Conservation (phyloP, 1,140 invertebrate species). For the Laupala kohalensis region DNA sequence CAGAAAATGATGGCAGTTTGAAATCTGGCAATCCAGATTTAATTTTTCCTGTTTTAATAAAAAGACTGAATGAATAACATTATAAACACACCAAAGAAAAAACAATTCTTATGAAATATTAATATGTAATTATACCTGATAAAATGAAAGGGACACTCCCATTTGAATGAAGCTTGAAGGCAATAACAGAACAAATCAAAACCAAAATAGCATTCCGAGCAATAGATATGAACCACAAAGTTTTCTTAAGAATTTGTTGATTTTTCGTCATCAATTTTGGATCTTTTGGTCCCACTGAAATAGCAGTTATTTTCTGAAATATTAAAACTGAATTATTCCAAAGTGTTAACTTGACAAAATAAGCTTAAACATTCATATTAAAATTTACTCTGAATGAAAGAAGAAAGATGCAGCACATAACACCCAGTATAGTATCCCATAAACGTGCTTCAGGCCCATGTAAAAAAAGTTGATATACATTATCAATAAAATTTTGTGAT, state of each 20-base stretch:
- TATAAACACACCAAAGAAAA: background rate
- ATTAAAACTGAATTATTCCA: background rate
- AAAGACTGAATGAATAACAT: conserved; percentile 11
- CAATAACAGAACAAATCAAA: conserved; percentile 42
- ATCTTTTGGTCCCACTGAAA: conserved; percentile 24
- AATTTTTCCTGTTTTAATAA: conserved; percentile 45
- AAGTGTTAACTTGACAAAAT: too few relatives aligned
- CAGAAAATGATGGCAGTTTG: conserved; percentile 35
- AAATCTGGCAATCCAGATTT: conserved; percentile 44
- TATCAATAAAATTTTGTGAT: conserved; percentile 43
- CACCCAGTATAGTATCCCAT: conserved; percentile 48
- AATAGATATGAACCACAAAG: conserved; percentile 59
- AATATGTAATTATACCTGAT: conserved; percentile 27
- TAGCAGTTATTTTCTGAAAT: conserved; percentile 28
- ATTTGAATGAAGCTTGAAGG: conserved; percentile 24
- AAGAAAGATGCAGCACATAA: conserved; percentile 47
- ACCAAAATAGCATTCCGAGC: conserved; percentile 66
- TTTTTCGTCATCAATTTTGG: conserved; percentile 17
- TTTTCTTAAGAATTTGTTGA: conserved; percentile 29
- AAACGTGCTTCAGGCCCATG: conserved; percentile 38
- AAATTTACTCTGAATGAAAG: conserved; percentile 46
- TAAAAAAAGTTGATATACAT: conserved; percentile 40
- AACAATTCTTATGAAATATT: background rate
- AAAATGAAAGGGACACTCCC: conserved; percentile 31
- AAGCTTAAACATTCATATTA: too few relatives aligned